Evolutionary conservation across 2,113 vertebrate genomes (phyloP).

Genomic region (Agapornis roseicollis): DNA sequence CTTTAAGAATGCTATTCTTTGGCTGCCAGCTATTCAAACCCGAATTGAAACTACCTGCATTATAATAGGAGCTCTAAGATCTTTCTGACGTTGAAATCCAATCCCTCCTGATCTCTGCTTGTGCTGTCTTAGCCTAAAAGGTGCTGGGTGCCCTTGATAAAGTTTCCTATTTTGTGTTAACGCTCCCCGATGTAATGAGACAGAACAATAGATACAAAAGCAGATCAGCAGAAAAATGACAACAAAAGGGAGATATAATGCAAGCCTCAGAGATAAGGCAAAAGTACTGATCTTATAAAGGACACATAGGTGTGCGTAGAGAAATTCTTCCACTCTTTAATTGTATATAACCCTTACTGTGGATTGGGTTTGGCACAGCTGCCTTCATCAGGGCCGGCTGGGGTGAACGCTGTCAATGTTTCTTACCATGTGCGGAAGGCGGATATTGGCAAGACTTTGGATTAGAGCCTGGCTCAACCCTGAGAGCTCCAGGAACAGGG

Average conservation of each 20-base stretch:
- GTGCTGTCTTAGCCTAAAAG: slow-evolving; percentile 52
- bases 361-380: background rate
- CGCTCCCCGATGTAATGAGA: slow-evolving; percentile 43
- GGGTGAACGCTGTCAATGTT: background rate
- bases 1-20: slow-evolving; percentile 63
- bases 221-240: slow-evolving; percentile 45
- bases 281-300: slow-evolving; percentile 31
- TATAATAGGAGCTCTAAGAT: slow-evolving; percentile 54
- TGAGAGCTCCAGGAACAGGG: slow-evolving; percentile 96
- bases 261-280: slow-evolving; percentile 27
- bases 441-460: slow-evolving; percentile 95
- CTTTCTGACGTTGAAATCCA: slow-evolving; percentile 59
- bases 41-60: slow-evolving; percentile 56
- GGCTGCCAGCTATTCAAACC: slow-evolving; percentile 63
- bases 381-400: fast-evolving
- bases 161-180: slow-evolving; percentile 56
- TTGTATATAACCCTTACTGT: background rate
- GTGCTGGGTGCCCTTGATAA: slow-evolving; percentile 43
- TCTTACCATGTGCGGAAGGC: slow-evolving; percentile 96
- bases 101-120: slow-evolving; percentile 55
- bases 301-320: background rate
- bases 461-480: slow-evolving; percentile 97
- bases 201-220: slow-evolving; percentile 52
- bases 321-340: background rate
- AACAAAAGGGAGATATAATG: slow-evolving; percentile 46